A percentile compares a stretch with the other conserved stretches of the same genome.
These are phyloP conservation scores for Tetraodon nigroviridis DNA, from an alignment of 2,113 vertebrate genomes.

Conservation along the genomic window DNA sequence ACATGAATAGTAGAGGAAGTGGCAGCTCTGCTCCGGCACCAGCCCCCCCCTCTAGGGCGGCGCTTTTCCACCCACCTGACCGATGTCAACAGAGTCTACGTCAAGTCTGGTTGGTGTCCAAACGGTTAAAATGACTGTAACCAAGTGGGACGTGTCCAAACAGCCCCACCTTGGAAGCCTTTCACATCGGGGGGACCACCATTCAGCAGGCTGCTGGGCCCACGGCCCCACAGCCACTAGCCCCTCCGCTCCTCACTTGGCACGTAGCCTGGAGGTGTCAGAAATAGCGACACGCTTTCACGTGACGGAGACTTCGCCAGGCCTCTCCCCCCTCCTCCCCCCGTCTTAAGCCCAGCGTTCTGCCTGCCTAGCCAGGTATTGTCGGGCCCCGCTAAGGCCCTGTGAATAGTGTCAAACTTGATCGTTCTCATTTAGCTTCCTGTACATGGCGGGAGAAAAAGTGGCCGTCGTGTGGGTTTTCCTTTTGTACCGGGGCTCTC, in stretches of 20 bases:
- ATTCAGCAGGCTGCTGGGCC: conserved; percentile 60
- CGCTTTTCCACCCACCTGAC: too few species aligned
- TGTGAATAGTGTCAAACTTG: conserved; percentile 85
- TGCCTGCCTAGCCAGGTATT: conserved; percentile 80
- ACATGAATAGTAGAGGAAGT: too few species aligned
- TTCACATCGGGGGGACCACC: conserved; percentile 28
- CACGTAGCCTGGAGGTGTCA: conserved; percentile 76
- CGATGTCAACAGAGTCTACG: too few species aligned
- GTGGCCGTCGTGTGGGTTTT: conserved; percentile 75
- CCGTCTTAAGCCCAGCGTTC: conserved; percentile 75
- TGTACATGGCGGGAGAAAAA: conserved; percentile 78
- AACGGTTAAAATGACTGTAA: too few species aligned
- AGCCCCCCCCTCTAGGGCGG: too few species aligned
- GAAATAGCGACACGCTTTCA: conserved; percentile 82
- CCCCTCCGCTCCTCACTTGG: conserved; percentile 74
- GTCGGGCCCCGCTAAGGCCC: conserved; percentile 69
- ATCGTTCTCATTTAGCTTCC: conserved; percentile 82
- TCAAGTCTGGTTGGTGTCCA: too few species aligned
- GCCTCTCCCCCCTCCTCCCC: conserved; percentile 53
- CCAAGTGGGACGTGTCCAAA: too few species aligned
- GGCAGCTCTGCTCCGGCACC: too few species aligned
- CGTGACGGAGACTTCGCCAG: conserved; percentile 76
- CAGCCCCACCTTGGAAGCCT: too few species aligned
- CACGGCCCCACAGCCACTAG: conserved; percentile 62
- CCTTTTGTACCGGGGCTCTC: conserved; percentile 67